Percentiles rank a stretch among this genome's conserved stretches.
Conservation (phyloP, 2,888 invertebrate species). For the Polia nebulosa region DNA sequence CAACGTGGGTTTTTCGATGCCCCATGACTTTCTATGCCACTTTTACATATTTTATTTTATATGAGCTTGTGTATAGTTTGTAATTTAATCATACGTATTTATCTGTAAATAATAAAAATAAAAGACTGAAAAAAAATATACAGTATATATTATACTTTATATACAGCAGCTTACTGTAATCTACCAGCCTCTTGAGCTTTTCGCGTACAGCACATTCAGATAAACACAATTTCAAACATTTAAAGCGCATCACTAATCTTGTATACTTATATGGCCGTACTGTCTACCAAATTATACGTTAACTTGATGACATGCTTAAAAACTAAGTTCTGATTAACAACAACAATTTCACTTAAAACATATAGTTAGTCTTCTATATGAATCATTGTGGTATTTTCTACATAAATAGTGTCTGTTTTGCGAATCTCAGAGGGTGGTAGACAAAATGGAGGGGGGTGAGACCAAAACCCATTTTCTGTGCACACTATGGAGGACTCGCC, state of each 20-base stretch:
- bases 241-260: background rate
- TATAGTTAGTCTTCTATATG: constrained; percentile 78
- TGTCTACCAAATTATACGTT: too few relatives aligned
- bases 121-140: too few relatives aligned
- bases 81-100: too few relatives aligned
- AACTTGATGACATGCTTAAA: background rate
- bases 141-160: background rate
- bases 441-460: constrained; percentile 96
- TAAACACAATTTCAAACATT: too few relatives aligned
- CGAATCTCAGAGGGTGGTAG: constrained; percentile 79
- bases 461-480: constrained; percentile 97
- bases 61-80: too few relatives aligned
- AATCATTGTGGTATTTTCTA: constrained; percentile 85
- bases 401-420: constrained; percentile 82
- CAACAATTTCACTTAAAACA: background rate
- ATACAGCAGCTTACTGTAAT: too few relatives aligned
- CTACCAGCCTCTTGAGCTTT: background rate
- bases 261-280: too few relatives aligned
- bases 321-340: background rate
- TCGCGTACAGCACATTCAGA: background rate
- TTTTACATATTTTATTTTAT: too few relatives aligned
- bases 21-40: too few relatives aligned
- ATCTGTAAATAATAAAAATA: too few relatives aligned
- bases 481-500: constrained; percentile 96
- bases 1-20: too few relatives aligned